Percentiles rank a stretch among this genome's conserved stretches.
phyloP scores from a whole-genome alignment of 1,140 invertebrate genomes.

The Hyles euphorbiae region DNA sequence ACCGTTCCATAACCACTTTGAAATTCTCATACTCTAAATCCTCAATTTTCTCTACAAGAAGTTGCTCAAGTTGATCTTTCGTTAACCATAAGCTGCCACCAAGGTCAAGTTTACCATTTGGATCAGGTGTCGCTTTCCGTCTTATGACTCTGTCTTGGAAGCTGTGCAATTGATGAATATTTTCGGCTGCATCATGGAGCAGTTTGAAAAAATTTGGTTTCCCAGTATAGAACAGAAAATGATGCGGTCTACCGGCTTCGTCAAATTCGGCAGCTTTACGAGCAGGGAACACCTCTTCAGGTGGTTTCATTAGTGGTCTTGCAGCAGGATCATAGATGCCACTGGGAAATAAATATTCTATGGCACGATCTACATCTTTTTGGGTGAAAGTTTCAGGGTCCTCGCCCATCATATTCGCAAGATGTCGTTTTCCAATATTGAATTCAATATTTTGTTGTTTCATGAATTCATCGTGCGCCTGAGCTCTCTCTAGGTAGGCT shows the following conservation, averaged over 20 bases:
- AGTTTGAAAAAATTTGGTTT: slow-evolving; percentile 88
- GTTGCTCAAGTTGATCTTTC: slow-evolving; percentile 80
- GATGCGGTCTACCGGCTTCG: slow-evolving; percentile 88
- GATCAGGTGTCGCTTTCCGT: slow-evolving; percentile 77
- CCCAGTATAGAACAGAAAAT: slow-evolving; percentile 93
- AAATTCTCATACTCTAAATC: slow-evolving; percentile 87
- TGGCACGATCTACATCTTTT: slow-evolving; percentile 90
- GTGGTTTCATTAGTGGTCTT: slow-evolving; percentile 90
- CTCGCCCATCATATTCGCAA: slow-evolving; percentile 99
- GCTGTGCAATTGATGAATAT: slow-evolving; percentile 81
- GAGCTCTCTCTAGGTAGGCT: slow-evolving; percentile 88
- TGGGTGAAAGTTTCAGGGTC: slow-evolving; percentile 92
- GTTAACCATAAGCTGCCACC: slow-evolving; percentile 78
- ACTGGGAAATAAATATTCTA: slow-evolving; percentile 94
- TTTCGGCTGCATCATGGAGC: slow-evolving; percentile 83
- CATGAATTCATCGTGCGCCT: slow-evolving; percentile 90
- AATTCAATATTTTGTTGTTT: slow-evolving; percentile 87
- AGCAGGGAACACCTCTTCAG: slow-evolving; percentile 89
- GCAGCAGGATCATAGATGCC: slow-evolving; percentile 89
- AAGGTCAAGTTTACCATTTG: slow-evolving; percentile 78
- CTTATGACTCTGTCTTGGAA: slow-evolving; percentile 82
- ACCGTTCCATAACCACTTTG: slow-evolving; percentile 81
- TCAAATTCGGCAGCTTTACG: slow-evolving; percentile 94
- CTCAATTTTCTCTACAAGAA: slow-evolving; percentile 83
- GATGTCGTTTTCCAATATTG: slow-evolving; percentile 93